A percentile compares a stretch with the other conserved stretches of the same genome.
Evolutionary conservation across 2,888 invertebrate species (phyloP).

Genomic region (Antheraea assamensis): DNA sequence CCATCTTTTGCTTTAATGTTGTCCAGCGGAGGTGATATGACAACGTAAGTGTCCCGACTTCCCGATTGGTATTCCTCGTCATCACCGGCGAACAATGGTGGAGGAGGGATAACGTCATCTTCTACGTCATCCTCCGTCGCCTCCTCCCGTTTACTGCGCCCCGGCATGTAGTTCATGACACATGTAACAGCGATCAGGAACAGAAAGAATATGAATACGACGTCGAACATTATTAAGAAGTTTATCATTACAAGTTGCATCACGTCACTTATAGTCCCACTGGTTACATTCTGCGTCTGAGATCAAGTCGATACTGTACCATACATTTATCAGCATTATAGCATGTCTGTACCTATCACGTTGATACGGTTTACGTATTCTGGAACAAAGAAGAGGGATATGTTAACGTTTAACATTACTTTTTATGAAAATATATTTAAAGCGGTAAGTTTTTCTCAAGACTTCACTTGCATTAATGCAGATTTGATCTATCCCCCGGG

Average conservation of each 20-base stretch:
- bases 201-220: constrained; percentile 93
- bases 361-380: constrained; percentile 8
- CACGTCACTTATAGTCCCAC: constrained; percentile 64
- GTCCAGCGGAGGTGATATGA: constrained; percentile 73
- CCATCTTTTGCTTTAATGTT: constrained; percentile 67
- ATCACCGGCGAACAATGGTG: constrained; percentile 71
- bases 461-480: too few relatives aligned
- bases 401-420: too few relatives aligned
- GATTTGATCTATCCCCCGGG: too few relatives aligned
- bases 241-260: constrained; percentile 94
- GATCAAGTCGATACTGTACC: neutral
- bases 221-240: constrained; percentile 93
- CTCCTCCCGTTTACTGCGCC: constrained; percentile 73
- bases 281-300: constrained; percentile 66
- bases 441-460: too few relatives aligned
- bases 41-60: constrained; percentile 77
- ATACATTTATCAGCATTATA: constrained; percentile 17
- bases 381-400: constrained; percentile 14
- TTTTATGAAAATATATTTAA: too few relatives aligned
- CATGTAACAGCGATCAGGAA: constrained; percentile 92
- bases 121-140: constrained; percentile 76
- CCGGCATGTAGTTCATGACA: constrained; percentile 91
- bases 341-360: constrained; percentile 4
- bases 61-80: constrained; percentile 56
- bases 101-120: constrained; percentile 77